Conservation (phyloP, 2,888 invertebrate genomes). For the Chloroclystis v-ata region DNA sequence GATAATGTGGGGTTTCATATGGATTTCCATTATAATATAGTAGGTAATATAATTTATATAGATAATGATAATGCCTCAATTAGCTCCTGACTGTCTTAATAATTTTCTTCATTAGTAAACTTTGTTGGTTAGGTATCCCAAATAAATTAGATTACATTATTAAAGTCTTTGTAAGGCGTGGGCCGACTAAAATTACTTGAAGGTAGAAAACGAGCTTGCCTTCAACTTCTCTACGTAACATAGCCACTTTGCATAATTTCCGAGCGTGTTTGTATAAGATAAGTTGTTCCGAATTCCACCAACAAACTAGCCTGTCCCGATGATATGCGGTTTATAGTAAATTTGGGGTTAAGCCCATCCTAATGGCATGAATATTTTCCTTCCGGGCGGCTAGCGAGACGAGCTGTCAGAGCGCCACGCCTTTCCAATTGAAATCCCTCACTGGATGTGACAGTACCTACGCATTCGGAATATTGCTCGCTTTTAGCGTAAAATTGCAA, state of each 20-base stretch:
- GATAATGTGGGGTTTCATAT: too few relatives aligned
- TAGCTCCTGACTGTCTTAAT: too few relatives aligned
- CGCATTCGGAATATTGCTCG: conserved; percentile 5
- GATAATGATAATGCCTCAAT: too few relatives aligned
- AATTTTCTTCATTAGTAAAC: too few relatives aligned
- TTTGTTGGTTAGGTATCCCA: too few relatives aligned
- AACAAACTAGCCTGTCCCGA: conserved; percentile 11
- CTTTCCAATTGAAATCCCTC: conserved; percentile 16
- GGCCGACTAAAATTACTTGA: too few relatives aligned
- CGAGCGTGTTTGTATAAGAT: conserved; percentile 13
- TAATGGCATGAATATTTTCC: conserved; percentile 31
- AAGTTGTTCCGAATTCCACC: conserved; percentile 3
- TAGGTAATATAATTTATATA: too few relatives aligned
- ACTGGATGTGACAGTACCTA: conserved; percentile 27
- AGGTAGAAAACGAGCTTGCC: background rate
- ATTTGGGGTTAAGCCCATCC: conserved; percentile 30
- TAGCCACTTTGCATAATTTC: conserved; percentile 3
- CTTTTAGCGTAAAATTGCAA: background rate
- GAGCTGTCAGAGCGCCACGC: conserved; percentile 1
- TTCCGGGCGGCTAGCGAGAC: conserved; percentile 3
- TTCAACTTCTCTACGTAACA: background rate
- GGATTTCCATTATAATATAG: too few relatives aligned
- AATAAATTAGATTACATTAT: too few relatives aligned
- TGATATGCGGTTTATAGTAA: conserved; percentile 18
- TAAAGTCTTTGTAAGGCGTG: too few relatives aligned